Conservation (phyloP, 37 sponge, comb jelly and placozoan species). For the Cladorhizidae sp. region DNA sequence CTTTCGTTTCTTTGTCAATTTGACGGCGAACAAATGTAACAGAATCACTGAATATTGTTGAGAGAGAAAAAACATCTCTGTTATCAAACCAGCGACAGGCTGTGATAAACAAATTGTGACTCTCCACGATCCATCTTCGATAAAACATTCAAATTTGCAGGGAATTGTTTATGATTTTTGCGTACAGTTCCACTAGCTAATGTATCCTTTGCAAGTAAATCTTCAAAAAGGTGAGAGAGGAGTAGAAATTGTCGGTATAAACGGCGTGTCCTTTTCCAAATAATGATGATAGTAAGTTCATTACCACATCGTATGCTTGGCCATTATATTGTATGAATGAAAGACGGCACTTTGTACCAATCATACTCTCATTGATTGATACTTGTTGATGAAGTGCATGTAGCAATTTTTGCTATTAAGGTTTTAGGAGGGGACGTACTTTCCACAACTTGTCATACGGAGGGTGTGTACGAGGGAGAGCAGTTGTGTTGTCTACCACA, state of each 20-base stretch:
- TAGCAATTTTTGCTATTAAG: background rate
- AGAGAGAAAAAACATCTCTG: slow-evolving; percentile 28
- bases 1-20: background rate
- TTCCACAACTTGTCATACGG: slow-evolving; percentile 43
- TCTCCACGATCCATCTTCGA: no score
- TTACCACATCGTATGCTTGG: background rate
- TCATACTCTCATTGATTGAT: background rate
- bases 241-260: slow-evolving; percentile 16
- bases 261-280: background rate
- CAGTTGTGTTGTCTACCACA: background rate
- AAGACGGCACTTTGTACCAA: background rate
- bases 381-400: background rate
- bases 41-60: background rate
- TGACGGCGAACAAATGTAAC: slow-evolving; percentile 7
- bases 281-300: background rate
- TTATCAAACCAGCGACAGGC: slow-evolving; percentile 21
- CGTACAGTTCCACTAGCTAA: slow-evolving; percentile 22
- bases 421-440: slow-evolving; percentile 10
- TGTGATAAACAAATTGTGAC: no score
- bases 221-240: background rate
- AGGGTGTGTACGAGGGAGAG: background rate
- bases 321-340: no score
- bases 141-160: no score
- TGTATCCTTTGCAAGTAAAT: background rate
- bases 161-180: slow-evolving; percentile 25